These are phyloP conservation scores for Brachionus koreanus DNA, from an alignment of 1,140 invertebrate species.

Conservation along the genomic window DNA sequence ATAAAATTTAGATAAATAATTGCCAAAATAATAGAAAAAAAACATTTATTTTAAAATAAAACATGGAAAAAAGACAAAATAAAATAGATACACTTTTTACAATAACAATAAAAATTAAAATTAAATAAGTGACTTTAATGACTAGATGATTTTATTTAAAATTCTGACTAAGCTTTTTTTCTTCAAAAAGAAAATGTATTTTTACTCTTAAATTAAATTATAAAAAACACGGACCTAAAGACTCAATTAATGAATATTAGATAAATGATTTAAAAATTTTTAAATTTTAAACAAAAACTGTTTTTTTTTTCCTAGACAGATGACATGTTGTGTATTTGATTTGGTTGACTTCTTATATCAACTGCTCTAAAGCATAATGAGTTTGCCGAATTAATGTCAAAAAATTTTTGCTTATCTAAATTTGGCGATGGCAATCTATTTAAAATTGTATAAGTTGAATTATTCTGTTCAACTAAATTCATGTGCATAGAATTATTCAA, in stretches of 20 bases:
- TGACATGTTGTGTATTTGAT: conserved; percentile 26
- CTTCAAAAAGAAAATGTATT: too few species aligned
- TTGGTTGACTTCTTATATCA: conserved; percentile 24
- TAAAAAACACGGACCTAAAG: too few species aligned
- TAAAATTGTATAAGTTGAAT: conserved; percentile 13
- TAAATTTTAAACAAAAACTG: background rate
- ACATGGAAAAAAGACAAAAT: background rate
- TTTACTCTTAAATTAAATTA: too few species aligned
- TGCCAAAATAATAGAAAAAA: background rate
- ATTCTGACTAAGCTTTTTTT: too few species aligned
- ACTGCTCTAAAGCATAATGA: background rate
- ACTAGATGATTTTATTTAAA: background rate
- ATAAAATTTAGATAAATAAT: too few species aligned
- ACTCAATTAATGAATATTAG: too few species aligned
- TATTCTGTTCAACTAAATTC: background rate
- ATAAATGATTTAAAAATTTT: too few species aligned
- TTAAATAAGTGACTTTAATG: background rate
- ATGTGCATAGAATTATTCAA: conserved; percentile 12
- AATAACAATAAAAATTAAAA: background rate
- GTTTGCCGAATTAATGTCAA: conserved; percentile 8
- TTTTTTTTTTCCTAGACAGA: conserved; percentile 9
- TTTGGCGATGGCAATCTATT: background rate
- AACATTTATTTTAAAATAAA: background rate
- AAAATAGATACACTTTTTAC: background rate
- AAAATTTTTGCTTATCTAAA: conserved; percentile 25